Percentiles rank a stretch among this genome's conserved stretches.
Conservation (phyloP, 2,113 vertebrate genomes). For the Solea solea region DNA sequence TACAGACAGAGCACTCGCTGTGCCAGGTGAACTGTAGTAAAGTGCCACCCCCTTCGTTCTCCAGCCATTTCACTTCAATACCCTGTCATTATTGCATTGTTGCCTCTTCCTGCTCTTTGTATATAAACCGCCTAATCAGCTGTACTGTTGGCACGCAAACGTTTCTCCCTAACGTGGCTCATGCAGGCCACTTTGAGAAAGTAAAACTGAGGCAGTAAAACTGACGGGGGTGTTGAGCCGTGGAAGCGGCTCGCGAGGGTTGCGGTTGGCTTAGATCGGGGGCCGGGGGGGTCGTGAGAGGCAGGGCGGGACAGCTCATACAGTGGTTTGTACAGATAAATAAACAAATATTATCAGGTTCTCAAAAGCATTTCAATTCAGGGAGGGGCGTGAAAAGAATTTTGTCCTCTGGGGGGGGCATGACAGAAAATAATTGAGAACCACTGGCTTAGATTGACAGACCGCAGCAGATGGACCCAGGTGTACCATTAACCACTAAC, state of each 20-base stretch:
- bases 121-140: constrained; percentile 63
- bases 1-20: constrained; percentile 3
- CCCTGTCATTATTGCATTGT: constrained; percentile 58
- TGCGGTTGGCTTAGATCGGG: not conserved
- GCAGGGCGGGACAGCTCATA: too few species aligned
- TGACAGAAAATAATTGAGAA: too few species aligned
- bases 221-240: constrained; percentile 1
- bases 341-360: too few species aligned
- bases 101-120: constrained; percentile 56
- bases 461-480: constrained; percentile 1
- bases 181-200: constrained; percentile 3
- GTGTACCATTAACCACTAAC: not conserved
- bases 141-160: constrained; percentile 58
- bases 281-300: too few species aligned
- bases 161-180: constrained; percentile 12
- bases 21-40: constrained; percentile 44
- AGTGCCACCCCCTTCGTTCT: constrained; percentile 17
- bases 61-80: not conserved
- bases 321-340: too few species aligned
- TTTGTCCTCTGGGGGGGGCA: too few species aligned
- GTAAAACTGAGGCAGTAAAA: not conserved
- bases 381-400: too few species aligned
- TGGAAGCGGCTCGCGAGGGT: constrained; percentile 14
- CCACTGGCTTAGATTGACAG: not conserved
- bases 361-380: too few species aligned